phyloP scores from a whole-genome alignment of 2,113 vertebrate species.

The Rhegmatorhina hoffmannsi region DNA sequence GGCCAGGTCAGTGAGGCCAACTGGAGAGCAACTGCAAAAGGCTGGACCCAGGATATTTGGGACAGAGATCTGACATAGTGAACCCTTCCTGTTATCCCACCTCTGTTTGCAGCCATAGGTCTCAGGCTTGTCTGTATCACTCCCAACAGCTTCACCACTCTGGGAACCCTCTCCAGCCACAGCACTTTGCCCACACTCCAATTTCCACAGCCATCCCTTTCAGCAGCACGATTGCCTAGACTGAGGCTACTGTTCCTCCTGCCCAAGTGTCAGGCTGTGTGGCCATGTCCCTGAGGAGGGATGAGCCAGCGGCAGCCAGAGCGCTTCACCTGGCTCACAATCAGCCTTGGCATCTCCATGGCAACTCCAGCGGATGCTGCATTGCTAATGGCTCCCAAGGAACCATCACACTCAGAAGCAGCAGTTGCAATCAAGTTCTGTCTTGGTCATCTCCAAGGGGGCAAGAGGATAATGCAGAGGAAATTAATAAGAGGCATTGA shows the following conservation, averaged over 20 bases:
- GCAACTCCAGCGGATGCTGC: constrained; percentile 59
- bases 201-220: neutral
- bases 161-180: neutral
- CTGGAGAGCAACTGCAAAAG: neutral
- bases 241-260: neutral
- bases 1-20: neutral
- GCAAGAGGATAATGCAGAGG: neutral
- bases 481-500: neutral
- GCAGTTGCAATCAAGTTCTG: constrained; percentile 9
- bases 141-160: neutral
- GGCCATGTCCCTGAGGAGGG: neutral
- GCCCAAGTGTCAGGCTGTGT: neutral
- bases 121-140: rapidly evolving
- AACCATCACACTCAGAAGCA: neutral
- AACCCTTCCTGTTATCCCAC: neutral
- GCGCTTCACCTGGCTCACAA: neutral
- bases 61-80: neutral
- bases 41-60: neutral
- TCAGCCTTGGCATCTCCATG: constrained; percentile 63
- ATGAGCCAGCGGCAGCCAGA: neutral
- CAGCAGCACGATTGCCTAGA: neutral
- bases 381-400: neutral
- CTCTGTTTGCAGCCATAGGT: neutral
- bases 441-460: constrained; percentile 33
- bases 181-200: neutral